Evolutionary conservation across 2,113 vertebrate species (phyloP).

Genomic region (Procavia capensis): DNA sequence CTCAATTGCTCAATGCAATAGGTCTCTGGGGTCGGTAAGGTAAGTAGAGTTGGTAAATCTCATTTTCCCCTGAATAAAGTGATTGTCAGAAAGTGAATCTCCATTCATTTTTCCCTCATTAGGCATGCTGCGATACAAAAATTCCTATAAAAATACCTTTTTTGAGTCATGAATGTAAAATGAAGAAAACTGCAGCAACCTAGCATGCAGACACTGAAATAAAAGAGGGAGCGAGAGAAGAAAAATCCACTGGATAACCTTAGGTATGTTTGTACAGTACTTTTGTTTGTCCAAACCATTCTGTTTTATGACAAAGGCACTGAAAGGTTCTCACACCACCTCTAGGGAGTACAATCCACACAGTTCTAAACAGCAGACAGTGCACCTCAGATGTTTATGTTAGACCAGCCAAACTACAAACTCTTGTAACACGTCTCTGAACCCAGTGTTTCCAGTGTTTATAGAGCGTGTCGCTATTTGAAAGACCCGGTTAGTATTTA

Average conservation of each 20-base stretch:
- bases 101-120: constrained; percentile 71
- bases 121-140: constrained; percentile 70
- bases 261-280: constrained; percentile 67
- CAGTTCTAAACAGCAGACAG: constrained; percentile 74
- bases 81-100: constrained; percentile 82
- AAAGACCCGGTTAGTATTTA: constrained; percentile 73
- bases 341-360: constrained; percentile 62
- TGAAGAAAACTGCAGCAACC: constrained; percentile 68
- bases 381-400: constrained; percentile 72
- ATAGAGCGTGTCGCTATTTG: constrained; percentile 71
- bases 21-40: constrained; percentile 84
- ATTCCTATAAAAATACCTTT: constrained; percentile 76
- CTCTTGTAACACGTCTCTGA: constrained; percentile 77
- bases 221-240: constrained; percentile 27
- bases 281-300: constrained; percentile 78
- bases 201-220: constrained; percentile 74
- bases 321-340: constrained; percentile 73
- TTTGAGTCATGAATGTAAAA: constrained; percentile 77
- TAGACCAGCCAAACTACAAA: constrained; percentile 78
- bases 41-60: constrained; percentile 82
- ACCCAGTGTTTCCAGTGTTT: constrained; percentile 80
- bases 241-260: constrained; percentile 59
- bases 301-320: constrained; percentile 76
- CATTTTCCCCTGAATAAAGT: constrained; percentile 81
- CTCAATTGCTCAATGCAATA: constrained; percentile 84